Evolutionary conservation across 2,888 invertebrate species (phyloP).

Genomic region (Microchrysa polita): DNA sequence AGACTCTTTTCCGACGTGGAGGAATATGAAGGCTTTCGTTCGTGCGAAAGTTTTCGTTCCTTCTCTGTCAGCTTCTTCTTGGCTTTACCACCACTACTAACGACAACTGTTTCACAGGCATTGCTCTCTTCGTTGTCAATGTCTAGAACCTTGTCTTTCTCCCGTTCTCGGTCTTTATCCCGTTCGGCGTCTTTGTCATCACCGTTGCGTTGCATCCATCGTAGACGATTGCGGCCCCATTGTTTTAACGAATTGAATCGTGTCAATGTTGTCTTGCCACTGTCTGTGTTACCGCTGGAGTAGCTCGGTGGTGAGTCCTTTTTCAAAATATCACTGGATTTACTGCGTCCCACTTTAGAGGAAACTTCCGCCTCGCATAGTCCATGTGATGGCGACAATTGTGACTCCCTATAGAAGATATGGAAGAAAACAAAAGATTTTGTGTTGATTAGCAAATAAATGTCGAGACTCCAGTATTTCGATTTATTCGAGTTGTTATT

Average conservation of each 20-base stretch:
- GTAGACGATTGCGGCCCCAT: slow-evolving; percentile 84
- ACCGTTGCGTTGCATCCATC: slow-evolving; percentile 73
- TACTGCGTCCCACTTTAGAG: slow-evolving; percentile 65
- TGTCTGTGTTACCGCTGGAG: slow-evolving; percentile 55
- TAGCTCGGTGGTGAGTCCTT: slow-evolving; percentile 66
- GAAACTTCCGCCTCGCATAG: not conserved
- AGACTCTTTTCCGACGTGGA: slow-evolving; percentile 76
- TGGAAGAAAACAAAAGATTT: slow-evolving; percentile 21
- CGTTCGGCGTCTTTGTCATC: slow-evolving; percentile 51
- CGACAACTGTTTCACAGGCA: slow-evolving; percentile 68
- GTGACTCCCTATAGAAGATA: slow-evolving; percentile 31
- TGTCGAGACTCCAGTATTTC: slow-evolving; percentile 49
- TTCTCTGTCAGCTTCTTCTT: slow-evolving; percentile 69
- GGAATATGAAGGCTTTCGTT: slow-evolving; percentile 81
- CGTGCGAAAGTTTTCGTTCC: slow-evolving; percentile 74
- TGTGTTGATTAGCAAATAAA: slow-evolving; percentile 37
- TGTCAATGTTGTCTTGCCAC: slow-evolving; percentile 65
- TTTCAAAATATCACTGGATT: slow-evolving; percentile 80
- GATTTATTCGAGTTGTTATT: slow-evolving; percentile 9
- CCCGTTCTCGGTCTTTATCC: slow-evolving; percentile 42
- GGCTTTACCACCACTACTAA: slow-evolving; percentile 65
- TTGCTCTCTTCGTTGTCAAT: slow-evolving; percentile 68
- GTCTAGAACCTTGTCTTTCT: slow-evolving; percentile 64
- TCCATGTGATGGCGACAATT: slow-evolving; percentile 25
- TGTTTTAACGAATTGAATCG: slow-evolving; percentile 81